Percentiles rank a stretch among this genome's conserved stretches.
Conservation (phyloP, 2,113 vertebrate species). For the Morone saxatilis region DNA sequence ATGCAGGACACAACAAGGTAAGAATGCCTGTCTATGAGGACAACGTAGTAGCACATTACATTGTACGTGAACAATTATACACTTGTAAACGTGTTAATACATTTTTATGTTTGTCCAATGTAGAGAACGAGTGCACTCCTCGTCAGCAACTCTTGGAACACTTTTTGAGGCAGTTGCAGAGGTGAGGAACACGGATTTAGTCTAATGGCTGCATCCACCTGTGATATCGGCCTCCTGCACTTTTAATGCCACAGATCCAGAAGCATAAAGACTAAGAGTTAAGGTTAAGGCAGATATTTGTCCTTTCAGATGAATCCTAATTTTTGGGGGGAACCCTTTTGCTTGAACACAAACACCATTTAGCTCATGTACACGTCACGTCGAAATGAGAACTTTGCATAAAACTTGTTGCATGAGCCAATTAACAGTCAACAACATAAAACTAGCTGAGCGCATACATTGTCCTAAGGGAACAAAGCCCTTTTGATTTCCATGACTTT, state of each 20-base stretch:
- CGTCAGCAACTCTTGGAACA: constrained; percentile 96
- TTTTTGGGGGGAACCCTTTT: not conserved
- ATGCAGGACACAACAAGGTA: constrained; percentile 94
- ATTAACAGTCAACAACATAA: not conserved
- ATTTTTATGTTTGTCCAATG: constrained; percentile 60
- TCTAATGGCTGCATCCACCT: not conserved
- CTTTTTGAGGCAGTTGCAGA: constrained; percentile 95
- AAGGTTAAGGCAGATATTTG: not conserved
- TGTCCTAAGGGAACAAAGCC: not conserved
- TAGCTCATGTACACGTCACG: not conserved
- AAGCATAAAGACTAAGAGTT: no score
- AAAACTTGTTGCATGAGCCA: not conserved
- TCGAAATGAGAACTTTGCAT: constrained; percentile 4
- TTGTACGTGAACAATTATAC: not conserved
- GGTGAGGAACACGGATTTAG: constrained; percentile 80
- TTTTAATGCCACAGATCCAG: not conserved
- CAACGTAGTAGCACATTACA: not conserved
- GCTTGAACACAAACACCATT: not conserved
- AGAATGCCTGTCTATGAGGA: not conserved
- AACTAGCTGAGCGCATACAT: not conserved
- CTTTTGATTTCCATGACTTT: not conserved
- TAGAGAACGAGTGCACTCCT: constrained; percentile 94
- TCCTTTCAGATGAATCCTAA: not conserved
- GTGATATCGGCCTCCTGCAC: not conserved
- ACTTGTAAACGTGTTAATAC: not conserved